Base-by-base conservation (phyloP, 2,797 vertebrate genomes). In the Ptychobarbus kaznakovi region DNA sequence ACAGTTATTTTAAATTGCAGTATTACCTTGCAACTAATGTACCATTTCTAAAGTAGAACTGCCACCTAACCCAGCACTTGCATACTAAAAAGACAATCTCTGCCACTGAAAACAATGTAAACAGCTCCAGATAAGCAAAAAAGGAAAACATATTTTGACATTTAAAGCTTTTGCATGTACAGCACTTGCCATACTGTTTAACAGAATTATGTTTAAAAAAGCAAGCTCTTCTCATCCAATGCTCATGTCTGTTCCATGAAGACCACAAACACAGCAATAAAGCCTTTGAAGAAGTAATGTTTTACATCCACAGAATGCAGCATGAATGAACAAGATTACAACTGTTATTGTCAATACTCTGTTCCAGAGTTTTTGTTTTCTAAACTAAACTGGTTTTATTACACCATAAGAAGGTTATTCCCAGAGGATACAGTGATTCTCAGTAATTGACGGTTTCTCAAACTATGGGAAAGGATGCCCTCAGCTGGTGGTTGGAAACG, bases 401-500 rank as follows among this genome's bases (percentile, higher is more conserved):
- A 42, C 63, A 42, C 44, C 46, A 32, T 51, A 38, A 84, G 49
- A 77, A 77, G 63, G 18, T 35, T 69, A 53, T 53, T 80, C 77
- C 77, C 84, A 9, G 56, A 72, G 51, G 63, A 70, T 32, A 44
- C 49, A 69, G 49, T 70, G 4, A 78, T 84, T 84, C 22, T 40
- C 58, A 35, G 82, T 51, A 77, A 77, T 77, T 78, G 40, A 44
- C 3, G 6, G 66, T 49, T 80, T 84, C 87, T 86, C 91, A 96
- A 93, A 89, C 63, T 92, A 91, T 96, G 94, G 96, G 92, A 93
- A 94, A 97, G 92, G 93, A 95, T 94, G 96, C 96, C 96, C 96
- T 96, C 96, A 96, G 90, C 95, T 96, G 96, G 93, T 90, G 42
- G 86, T 56, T 89, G 15, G 42, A 56, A 74, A 83, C 63, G 87